These are phyloP conservation scores for Pachyrhynchus sulphureomaculatus DNA, from an alignment of 1,140 invertebrate species.

Conservation along the genomic window DNA sequence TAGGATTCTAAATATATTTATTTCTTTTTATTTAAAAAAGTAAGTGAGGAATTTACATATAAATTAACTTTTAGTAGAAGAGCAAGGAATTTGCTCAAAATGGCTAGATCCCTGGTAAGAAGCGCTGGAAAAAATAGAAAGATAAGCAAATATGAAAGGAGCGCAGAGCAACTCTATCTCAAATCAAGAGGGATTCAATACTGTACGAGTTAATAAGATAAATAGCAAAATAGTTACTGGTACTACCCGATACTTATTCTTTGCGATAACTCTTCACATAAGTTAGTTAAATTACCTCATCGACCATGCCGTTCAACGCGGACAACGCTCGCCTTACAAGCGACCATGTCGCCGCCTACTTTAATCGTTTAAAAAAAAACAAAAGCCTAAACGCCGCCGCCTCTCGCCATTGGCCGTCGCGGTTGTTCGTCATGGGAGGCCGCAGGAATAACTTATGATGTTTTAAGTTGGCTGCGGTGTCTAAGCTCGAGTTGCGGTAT, in stretches of 20 bases:
- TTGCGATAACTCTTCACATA: constrained; percentile 8
- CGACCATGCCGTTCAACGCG: constrained; percentile 19
- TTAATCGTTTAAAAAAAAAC: constrained; percentile 32
- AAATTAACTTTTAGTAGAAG: too few species aligned
- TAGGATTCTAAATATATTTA: too few species aligned
- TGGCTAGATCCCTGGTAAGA: too few species aligned
- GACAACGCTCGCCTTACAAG: constrained; percentile 22
- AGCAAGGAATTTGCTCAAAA: too few species aligned
- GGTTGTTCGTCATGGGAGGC: constrained; percentile 29
- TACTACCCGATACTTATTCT: not conserved
- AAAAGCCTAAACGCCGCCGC: constrained; percentile 24
- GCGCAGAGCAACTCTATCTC: too few species aligned
- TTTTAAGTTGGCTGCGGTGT: constrained; percentile 22
- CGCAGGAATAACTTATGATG: constrained; percentile 27
- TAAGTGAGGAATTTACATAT: too few species aligned
- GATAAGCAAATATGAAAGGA: too few species aligned
- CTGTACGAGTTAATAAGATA: too few species aligned
- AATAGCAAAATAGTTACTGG: too few species aligned
- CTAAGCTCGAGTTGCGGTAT: constrained; percentile 18
- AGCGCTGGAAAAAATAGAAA: too few species aligned
- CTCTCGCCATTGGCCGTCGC: constrained; percentile 27
- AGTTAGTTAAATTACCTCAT: constrained; percentile 21
- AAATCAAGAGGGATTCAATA: too few species aligned
- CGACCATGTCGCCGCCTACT: constrained; percentile 32
- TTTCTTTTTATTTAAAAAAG: too few species aligned